Percentiles rank a stretch among this genome's conserved stretches.
These are phyloP conservation scores for Lacanobia oleracea DNA, from an alignment of 2,888 invertebrate genomes.

Conservation along the genomic window DNA sequence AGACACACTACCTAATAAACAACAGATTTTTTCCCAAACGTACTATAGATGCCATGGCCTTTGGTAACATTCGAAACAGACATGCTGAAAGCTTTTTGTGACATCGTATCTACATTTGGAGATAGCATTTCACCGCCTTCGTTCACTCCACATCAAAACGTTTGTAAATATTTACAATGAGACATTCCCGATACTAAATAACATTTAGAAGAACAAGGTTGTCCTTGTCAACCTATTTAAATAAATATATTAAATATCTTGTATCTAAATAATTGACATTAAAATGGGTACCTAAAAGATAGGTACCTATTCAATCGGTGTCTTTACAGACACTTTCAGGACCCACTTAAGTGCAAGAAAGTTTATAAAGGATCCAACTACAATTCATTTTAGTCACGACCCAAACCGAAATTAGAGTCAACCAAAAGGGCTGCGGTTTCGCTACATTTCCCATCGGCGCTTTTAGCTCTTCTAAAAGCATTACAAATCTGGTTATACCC, in stretches of 20 bases:
- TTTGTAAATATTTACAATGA: neutral
- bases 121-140: conserved; percentile 2
- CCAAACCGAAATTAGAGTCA: conserved; percentile 33
- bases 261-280: neutral
- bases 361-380: conserved; percentile 6
- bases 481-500: conserved; percentile 41
- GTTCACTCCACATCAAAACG: no score
- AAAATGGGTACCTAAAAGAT: neutral
- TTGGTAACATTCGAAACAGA: neutral
- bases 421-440: conserved; percentile 55
- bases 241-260: neutral
- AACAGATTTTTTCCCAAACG: no score
- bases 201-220: neutral
- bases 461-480: conserved; percentile 59
- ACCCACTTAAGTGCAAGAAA: conserved; percentile 5
- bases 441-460: conserved; percentile 37
- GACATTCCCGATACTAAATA: neutral
- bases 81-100: neutral
- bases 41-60: no score
- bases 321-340: neutral
- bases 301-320: neutral
- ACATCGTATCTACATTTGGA: neutral
- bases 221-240: neutral
- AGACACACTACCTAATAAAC: no score
- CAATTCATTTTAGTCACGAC: conserved; percentile 39